Evolutionary conservation across 2,113 vertebrate species (phyloP).

Genomic region (Pleuronectes platessa): DNA sequence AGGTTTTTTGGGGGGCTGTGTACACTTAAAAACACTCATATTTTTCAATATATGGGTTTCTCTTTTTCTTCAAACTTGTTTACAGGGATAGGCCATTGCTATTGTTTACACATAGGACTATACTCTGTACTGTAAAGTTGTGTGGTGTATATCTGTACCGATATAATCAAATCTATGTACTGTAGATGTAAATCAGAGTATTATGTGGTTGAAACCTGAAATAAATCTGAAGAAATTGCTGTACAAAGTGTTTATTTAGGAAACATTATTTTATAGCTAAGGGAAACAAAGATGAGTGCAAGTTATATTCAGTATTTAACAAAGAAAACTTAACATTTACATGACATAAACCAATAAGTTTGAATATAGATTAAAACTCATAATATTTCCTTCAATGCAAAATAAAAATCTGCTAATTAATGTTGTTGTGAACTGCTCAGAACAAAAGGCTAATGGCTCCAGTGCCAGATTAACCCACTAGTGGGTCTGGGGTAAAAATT

Average conservation of each 20-base stretch:
- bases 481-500: no score
- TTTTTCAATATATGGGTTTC: slow-evolving; percentile 19
- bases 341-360: neutral
- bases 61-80: slow-evolving; percentile 41
- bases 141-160: slow-evolving; percentile 64
- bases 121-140: slow-evolving; percentile 49
- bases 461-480: no score
- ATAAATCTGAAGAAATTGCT: slow-evolving; percentile 56
- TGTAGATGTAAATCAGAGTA: slow-evolving; percentile 64
- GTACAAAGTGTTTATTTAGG: slow-evolving; percentile 14
- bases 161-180: slow-evolving; percentile 62
- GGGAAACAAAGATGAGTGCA: no score
- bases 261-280: no score
- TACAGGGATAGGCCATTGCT: slow-evolving; percentile 38
- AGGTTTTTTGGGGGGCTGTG: neutral
- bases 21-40: slow-evolving; percentile 26
- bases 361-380: neutral
- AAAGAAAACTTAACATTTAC: neutral
- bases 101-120: slow-evolving; percentile 62
- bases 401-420: neutral
- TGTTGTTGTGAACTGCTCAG: no score
- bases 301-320: neutral
- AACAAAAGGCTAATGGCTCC: neutral
- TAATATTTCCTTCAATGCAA: neutral
- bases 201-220: slow-evolving; percentile 53